Conservation (phyloP, 2,797 vertebrate species). For the Diceros bicornis region DNA sequence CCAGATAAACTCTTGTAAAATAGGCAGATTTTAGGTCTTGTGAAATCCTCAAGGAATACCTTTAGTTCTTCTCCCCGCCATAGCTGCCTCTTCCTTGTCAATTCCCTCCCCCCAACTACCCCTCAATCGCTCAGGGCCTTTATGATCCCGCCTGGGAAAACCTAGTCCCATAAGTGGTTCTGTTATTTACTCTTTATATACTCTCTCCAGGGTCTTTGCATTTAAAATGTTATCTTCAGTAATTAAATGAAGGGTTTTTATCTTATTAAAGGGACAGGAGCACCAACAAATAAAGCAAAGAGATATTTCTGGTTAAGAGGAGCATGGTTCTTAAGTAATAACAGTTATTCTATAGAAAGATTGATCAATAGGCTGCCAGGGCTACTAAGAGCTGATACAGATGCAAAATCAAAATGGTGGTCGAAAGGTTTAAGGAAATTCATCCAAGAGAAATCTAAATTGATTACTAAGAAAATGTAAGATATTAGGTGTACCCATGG, state of each 20-base stretch:
- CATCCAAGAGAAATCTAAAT: slow-evolving; percentile 2
- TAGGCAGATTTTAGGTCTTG: neutral
- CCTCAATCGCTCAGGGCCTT: neutral
- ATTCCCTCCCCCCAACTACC: neutral
- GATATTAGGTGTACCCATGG: neutral
- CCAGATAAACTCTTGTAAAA: neutral
- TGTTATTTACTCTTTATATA: neutral
- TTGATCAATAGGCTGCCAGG: neutral
- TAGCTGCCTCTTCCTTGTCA: neutral
- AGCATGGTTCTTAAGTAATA: neutral
- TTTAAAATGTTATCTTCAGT: slow-evolving; percentile 16
- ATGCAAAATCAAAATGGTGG: neutral
- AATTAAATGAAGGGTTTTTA: neutral
- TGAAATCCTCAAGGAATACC: slow-evolving; percentile 5
- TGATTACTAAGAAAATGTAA: neutral
- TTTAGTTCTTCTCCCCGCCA: neutral
- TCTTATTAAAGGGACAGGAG: neutral
- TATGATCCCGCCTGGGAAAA: neutral
- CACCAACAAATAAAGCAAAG: slow-evolving; percentile 52
- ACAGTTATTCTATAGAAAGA: neutral
- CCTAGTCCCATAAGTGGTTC: neutral
- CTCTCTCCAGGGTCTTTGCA: neutral
- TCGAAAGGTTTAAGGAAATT: neutral
- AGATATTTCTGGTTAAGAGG: neutral
- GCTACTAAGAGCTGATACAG: neutral